These are phyloP conservation scores for Nasonia oneida DNA, from an alignment of 2,888 invertebrate species.

Conservation along the genomic window DNA sequence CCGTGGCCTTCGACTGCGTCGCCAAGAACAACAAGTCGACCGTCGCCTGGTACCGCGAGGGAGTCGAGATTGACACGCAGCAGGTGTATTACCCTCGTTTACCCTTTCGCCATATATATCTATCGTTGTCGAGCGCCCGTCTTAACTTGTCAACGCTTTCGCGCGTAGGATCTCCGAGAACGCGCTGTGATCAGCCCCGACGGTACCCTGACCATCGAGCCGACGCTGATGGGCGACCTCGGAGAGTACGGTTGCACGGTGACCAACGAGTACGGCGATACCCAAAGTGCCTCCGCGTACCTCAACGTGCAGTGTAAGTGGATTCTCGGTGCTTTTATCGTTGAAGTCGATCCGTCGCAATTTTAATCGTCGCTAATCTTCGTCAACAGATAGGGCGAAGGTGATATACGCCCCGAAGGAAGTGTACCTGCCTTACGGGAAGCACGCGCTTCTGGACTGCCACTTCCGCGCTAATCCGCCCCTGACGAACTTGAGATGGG, in stretches of 20 bases:
- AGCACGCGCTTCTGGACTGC: constrained; percentile 92
- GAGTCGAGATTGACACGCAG: constrained; percentile 78
- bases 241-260: constrained; percentile 94
- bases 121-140: too few species aligned
- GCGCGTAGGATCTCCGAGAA: constrained; percentile 81
- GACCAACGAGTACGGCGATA: constrained; percentile 85
- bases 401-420: constrained; percentile 93
- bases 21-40: constrained; percentile 86
- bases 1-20: constrained; percentile 90
- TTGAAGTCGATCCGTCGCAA: background rate
- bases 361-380: background rate
- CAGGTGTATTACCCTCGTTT: constrained; percentile 69
- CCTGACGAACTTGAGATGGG: constrained; percentile 93
- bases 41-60: constrained; percentile 82
- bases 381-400: constrained; percentile 90
- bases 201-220: constrained; percentile 89
- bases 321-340: too few species aligned
- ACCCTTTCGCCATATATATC: too few species aligned
- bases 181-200: constrained; percentile 85
- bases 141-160: too few species aligned
- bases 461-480: constrained; percentile 96
- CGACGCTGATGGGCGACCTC: constrained; percentile 89
- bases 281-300: constrained; percentile 91
- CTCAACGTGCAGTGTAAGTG: constrained; percentile 95
- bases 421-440: constrained; percentile 91